Evolutionary conservation across 92 coral and sea anemone species (phyloP).

Genomic region (Umimayanthus kanabou): DNA sequence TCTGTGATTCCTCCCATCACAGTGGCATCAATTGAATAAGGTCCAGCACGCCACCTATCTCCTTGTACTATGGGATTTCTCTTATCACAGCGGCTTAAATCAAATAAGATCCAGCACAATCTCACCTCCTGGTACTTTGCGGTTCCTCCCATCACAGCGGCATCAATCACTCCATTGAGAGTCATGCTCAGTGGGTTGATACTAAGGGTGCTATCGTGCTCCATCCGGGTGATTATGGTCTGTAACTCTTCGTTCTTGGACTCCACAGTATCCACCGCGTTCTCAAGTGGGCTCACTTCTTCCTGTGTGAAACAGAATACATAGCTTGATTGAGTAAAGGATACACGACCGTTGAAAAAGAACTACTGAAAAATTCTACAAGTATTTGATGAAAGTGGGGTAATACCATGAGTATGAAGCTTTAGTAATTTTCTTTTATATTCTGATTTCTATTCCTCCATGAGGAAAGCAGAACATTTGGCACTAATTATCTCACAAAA

Average conservation of each 20-base stretch:
- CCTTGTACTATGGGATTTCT: too few relatives aligned
- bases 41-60: too few relatives aligned
- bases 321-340: too few relatives aligned
- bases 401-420: too few relatives aligned
- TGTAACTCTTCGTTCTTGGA: slow-evolving; percentile 86
- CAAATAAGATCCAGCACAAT: not conserved
- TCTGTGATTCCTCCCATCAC: slow-evolving; percentile 99
- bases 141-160: slow-evolving; percentile 98
- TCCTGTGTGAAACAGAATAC: slow-evolving; percentile 51
- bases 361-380: too few relatives aligned
- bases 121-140: slow-evolving; percentile 84
- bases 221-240: slow-evolving; percentile 66
- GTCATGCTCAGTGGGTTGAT: slow-evolving; percentile 94
- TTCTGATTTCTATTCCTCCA: too few relatives aligned
- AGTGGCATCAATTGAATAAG: slow-evolving; percentile 80
- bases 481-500: too few relatives aligned
- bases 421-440: too few relatives aligned
- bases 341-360: too few relatives aligned
- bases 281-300: slow-evolving; percentile 88
- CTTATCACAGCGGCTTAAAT: too few relatives aligned
- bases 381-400: too few relatives aligned
- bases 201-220: slow-evolving; percentile 64
- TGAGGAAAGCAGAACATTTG: too few relatives aligned
- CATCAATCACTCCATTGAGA: slow-evolving; percentile 94
- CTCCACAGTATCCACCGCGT: slow-evolving; percentile 94